Evolutionary conservation across 2,888 invertebrate genomes (phyloP).

Genomic region (Polyommatus icarus): DNA sequence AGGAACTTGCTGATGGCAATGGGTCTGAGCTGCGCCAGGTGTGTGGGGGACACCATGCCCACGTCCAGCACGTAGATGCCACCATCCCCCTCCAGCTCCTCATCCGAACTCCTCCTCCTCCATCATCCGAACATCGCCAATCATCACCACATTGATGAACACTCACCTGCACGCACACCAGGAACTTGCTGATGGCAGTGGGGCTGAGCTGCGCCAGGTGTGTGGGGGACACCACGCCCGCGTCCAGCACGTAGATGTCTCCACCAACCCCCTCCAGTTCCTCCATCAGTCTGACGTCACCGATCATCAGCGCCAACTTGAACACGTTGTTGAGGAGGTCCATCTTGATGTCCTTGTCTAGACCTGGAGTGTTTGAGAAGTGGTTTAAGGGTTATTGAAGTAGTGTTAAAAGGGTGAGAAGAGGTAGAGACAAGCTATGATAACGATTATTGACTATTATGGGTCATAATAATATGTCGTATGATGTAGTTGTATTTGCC

Average conservation of each 20-base stretch:
- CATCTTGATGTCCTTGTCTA: slow-evolving; percentile 82
- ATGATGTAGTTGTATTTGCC: too few relatives aligned
- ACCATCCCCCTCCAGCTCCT: slow-evolving; percentile 69
- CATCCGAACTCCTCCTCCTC: too few relatives aligned
- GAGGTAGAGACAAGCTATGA: background rate
- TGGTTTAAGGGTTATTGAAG: background rate
- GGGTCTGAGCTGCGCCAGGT: slow-evolving; percentile 89
- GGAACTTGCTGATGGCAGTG: slow-evolving; percentile 87
- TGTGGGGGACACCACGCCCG: slow-evolving; percentile 85
- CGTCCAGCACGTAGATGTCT: slow-evolving; percentile 89
- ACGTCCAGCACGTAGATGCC: slow-evolving; percentile 84
- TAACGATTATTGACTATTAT: background rate
- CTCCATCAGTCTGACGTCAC: slow-evolving; percentile 88
- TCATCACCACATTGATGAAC: slow-evolving; percentile 78
- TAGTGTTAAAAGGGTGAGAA: background rate
- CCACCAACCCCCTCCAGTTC: slow-evolving; percentile 90
- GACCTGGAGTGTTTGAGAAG: slow-evolving; percentile 48
- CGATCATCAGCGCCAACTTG: slow-evolving; percentile 91
- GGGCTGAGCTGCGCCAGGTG: slow-evolving; percentile 91
- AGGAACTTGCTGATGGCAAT: slow-evolving; percentile 89
- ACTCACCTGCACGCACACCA: slow-evolving; percentile 86
- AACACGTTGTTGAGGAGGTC: slow-evolving; percentile 85
- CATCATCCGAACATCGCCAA: slow-evolving; percentile 88
- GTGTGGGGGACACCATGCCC: slow-evolving; percentile 85
- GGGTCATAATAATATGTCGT: too few relatives aligned